A percentile compares a stretch with the other conserved stretches of the same genome.
phyloP scores from a whole-genome alignment of 2,888 invertebrate species.

The Rutpela maculata region DNA sequence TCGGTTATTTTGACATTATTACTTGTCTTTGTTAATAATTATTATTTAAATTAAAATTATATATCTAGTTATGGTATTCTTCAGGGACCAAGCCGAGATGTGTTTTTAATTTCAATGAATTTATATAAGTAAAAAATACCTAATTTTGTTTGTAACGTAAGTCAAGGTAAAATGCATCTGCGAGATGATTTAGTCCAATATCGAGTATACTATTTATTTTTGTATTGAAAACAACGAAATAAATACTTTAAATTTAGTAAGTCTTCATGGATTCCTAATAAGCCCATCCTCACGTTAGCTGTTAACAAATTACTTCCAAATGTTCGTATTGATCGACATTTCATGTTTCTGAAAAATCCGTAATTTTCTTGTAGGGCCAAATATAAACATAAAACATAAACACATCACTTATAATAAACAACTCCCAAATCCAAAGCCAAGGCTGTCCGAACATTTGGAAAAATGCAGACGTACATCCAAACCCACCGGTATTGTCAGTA shows the following conservation, averaged over 20 bases:
- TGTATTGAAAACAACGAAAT: neutral
- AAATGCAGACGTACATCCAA: no score
- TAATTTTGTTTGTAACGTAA: neutral
- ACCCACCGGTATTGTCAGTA: no score
- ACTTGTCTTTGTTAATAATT: neutral
- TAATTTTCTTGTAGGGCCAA: no score
- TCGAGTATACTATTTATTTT: neutral
- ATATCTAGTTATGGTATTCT: neutral
- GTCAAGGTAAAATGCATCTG: neutral
- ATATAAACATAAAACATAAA: no score
- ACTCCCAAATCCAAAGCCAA: no score
- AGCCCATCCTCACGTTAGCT: no score
- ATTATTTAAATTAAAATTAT: neutral
- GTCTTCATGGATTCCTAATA: neutral
- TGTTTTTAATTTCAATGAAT: neutral
- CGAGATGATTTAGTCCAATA: neutral
- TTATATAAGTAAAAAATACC: neutral
- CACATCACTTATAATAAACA: no score
- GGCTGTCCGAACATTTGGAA: no score
- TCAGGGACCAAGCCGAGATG: neutral
- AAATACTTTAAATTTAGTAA: neutral
- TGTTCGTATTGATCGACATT: no score
- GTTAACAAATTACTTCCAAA: no score
- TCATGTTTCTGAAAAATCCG: no score
- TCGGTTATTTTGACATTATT: neutral